Percentiles rank a stretch among this genome's conserved stretches.
Conservation (phyloP, 2,888 invertebrate genomes). For the Boloria selene region DNA sequence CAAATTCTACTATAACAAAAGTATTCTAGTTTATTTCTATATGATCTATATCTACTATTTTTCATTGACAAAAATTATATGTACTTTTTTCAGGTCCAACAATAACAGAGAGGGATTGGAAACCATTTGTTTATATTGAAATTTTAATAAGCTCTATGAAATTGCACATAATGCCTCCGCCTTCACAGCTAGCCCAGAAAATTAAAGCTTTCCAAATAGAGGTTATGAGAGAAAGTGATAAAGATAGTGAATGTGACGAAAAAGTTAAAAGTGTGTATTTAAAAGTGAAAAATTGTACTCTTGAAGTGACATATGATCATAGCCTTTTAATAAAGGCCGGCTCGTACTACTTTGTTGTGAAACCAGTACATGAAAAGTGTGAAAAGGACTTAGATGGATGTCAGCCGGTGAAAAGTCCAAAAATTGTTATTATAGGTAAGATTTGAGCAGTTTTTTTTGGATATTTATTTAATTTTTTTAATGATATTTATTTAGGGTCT, state of each 20-base stretch:
- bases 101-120: slow-evolving; percentile 63
- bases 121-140: slow-evolving; percentile 73
- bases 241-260: slow-evolving; percentile 46
- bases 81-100: slow-evolving; percentile 52
- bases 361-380: slow-evolving; percentile 60
- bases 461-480: too few relatives aligned
- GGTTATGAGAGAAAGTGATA: slow-evolving; percentile 54
- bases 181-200: slow-evolving; percentile 48
- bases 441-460: slow-evolving; percentile 30
- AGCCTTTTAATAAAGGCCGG: slow-evolving; percentile 61
- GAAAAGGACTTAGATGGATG: slow-evolving; percentile 47
- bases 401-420: slow-evolving; percentile 62
- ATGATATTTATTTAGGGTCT: too few relatives aligned
- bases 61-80: neutral
- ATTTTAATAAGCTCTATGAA: slow-evolving; percentile 60
- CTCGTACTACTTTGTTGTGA: slow-evolving; percentile 64
- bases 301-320: slow-evolving; percentile 65
- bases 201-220: slow-evolving; percentile 59
- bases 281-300: slow-evolving; percentile 50
- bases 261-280: slow-evolving; percentile 47
- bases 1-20: too few relatives aligned
- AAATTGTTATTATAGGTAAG: slow-evolving; percentile 66
- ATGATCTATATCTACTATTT: too few relatives aligned
- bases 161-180: slow-evolving; percentile 68
- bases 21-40: too few relatives aligned